Base-by-base conservation (phyloP, 2,113 vertebrate genomes). In the Plecotus auritus region DNA sequence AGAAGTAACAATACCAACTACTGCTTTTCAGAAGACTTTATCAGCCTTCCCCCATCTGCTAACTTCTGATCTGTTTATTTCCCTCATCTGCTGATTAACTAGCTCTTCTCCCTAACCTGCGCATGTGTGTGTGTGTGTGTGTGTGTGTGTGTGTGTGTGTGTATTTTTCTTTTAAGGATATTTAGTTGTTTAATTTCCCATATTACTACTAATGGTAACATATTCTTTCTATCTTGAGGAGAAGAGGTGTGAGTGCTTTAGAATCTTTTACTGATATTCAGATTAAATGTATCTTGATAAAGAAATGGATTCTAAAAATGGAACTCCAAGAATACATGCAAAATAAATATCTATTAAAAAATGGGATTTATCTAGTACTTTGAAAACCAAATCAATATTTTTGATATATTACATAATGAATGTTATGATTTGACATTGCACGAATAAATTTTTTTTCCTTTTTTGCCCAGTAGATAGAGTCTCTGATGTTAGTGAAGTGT, bases 261-360 rank as follows among this genome's bases (percentile, higher is more conserved):
- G 67, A 45, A n/a, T 49, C 37, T 85, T 73, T 91, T 56, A 73
- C 69, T 74, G 51, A 61, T 72, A 51, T n/a, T 73, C 7, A 49
- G 49, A 28, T 88, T 49, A 78, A 88, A 78, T 86, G 32, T 28
- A 20, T 92, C 45, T 81, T 47, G 26, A 35, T 70, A 77, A 91
- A 92, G 28, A 37, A 93, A 51, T 18, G 2, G 18, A 72, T 85
- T 92, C 72, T 95, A 40, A 77, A 88, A 89, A 22, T 56, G 42
- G 28, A 88, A 86, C 81, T 94, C 14, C 3, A 73, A 78, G 17
- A 64, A 87, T 26, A 84, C 11, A 18, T 76, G 32, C 18, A 77
- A 90, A 80, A 8, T n/a, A 85, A 77, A 85, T 61, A 61, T 11
- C 23, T 9, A 28, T 61, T 17, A 14, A 76, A 85, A 92, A 56